Percentiles rank a stretch among this genome's conserved stretches.
Conservation (phyloP, 2,113 vertebrate genomes). For the Oceanodroma tethys region DNA sequence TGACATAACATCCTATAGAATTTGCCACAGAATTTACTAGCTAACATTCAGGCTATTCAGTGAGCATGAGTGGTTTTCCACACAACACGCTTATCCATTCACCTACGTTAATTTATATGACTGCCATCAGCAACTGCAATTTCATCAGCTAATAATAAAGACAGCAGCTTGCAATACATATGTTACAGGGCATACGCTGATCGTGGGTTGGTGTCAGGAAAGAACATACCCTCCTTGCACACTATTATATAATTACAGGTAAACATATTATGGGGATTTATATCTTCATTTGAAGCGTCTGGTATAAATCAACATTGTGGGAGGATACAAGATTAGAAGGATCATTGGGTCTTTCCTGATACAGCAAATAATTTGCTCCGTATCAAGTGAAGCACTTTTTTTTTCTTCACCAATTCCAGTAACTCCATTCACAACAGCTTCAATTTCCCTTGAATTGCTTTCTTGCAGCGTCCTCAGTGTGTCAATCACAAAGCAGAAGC, state of each 20-base stretch:
- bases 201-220: constrained; percentile 8
- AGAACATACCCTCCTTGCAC: neutral
- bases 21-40: neutral
- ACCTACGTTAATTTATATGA: neutral
- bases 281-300: constrained; percentile 39
- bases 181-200: neutral
- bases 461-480: neutral
- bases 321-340: constrained; percentile 56
- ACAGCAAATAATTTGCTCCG: neutral
- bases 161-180: neutral
- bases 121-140: neutral
- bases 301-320: constrained; percentile 28
- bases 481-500: constrained; percentile 41
- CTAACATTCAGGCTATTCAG: neutral
- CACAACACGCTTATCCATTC: neutral
- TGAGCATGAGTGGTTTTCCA: neutral
- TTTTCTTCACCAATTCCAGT: constrained; percentile 9
- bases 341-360: constrained; percentile 45
- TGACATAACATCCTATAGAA: neutral
- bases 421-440: constrained; percentile 41
- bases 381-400: neutral
- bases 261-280: neutral
- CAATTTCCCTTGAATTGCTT: constrained; percentile 15
- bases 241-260: constrained; percentile 48
- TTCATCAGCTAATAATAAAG: neutral